Evolutionary conservation across 2,113 vertebrate species (phyloP), one percentile per base, ranked within the genome.

Genomic region (Xiphophorus couchianus): DNA sequence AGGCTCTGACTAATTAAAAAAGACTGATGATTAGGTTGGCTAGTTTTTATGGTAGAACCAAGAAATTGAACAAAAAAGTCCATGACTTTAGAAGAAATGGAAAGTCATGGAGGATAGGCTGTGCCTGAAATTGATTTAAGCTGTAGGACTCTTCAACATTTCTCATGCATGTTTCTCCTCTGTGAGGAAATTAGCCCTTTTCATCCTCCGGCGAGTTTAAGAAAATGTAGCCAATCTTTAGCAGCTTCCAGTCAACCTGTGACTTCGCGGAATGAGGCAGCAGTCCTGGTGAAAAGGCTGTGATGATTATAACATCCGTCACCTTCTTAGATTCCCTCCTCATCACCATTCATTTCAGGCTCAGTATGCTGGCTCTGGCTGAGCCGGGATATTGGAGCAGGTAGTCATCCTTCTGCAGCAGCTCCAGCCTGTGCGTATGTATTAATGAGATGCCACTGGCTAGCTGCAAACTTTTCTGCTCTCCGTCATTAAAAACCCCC

Each of bases 401-500:
- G 85, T 87, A 83, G 71, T 82, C 71, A 84, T 89, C 78, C 74
- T 85, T 88, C 82, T 77, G 75, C 75, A 31, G 81, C 25, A 31
- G 66, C 77, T 39, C 61, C 62, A 78, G 84, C 72, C 80, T 69
- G 44, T 69, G 78, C 81, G 76, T 86, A 73, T 78, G 80, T 86
- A 83, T 91, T 89, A 89, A 91, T 86, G 85, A 92, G 87, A 88
- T 39, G 87, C 89, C 82, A 84, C 68, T 77, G 90, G 89, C 84
- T 77, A 84, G 77, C 84, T 80, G 71, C 58, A 85, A 90, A 90
- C 85, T 91, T 88, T 82, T 70, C 25, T 12, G 67, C 78, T 83
- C 78, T 64, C 76, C 62, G 86, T 92, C 90, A 92, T 93, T 91
- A 91, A 83, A 84, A 77, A 76, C 31, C n/a, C 72, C 83, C 51